phyloP scores from a whole-genome alignment of 2,888 invertebrate species.

The Dorcus parallelipipedus region DNA sequence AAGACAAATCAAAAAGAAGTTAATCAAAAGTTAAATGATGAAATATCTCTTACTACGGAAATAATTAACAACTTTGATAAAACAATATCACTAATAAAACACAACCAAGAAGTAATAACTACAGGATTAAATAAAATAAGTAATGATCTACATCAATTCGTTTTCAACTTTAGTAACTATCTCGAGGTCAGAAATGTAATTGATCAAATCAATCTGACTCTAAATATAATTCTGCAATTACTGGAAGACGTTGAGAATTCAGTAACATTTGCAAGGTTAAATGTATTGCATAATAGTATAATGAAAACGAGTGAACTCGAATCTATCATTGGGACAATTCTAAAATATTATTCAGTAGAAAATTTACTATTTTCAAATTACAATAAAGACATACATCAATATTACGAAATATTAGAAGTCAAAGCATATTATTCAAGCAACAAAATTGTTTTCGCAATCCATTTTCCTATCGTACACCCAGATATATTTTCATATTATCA shows the following conservation, averaged over 20 bases:
- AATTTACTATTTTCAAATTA: neutral
- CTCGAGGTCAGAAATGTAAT: too few species aligned
- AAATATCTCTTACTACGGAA: neutral
- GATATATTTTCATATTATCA: neutral
- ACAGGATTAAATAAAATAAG: neutral
- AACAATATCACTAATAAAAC: neutral
- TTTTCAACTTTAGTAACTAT: too few species aligned
- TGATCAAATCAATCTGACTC: too few species aligned
- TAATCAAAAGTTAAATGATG: neutral
- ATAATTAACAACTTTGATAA: neutral
- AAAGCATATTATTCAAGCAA: neutral
- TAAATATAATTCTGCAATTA: neutral
- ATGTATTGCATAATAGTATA: neutral
- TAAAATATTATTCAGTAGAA: neutral
- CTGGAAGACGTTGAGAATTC: neutral
- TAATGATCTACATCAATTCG: neutral
- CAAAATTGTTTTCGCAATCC: neutral
- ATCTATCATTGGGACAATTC: neutral
- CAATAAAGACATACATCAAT: neutral
- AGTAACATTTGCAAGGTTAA: neutral
- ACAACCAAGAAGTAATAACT: neutral
- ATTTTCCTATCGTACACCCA: neutral
- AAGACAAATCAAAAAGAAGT: neutral
- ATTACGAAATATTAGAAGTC: neutral
- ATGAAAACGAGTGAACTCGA: too few species aligned